Evolutionary conservation across 2,113 vertebrate genomes (phyloP), one percentile per base, ranked within the genome.

Genomic region (Dunckerocampus dactyliophorus): DNA sequence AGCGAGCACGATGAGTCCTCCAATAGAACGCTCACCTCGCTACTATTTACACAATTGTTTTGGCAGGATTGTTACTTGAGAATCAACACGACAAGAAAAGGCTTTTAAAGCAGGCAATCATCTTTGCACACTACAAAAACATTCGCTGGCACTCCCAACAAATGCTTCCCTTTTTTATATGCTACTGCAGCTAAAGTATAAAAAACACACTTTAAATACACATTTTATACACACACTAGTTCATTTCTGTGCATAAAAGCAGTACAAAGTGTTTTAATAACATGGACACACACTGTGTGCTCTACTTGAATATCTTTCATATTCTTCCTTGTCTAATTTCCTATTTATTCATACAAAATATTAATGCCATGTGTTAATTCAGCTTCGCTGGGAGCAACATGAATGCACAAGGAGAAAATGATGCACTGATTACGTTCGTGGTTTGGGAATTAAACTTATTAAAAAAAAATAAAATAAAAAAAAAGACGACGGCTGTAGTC

Each of bases 141-240:
- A 59, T 59, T 47, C 28, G 57, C 24, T 47, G 37, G 10, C 21
- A 49, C 11, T 49, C 46, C 12, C 39, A 22, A 46, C 42, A 45
- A 62, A 61, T 28, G 67, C 68, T 82, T 83, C 79, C 85, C 83
- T 87, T 89, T 87, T 89, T 84, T 83, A 16, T 74, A 74, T 50
- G 63, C 79, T 80, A 83, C 62, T 74, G 60, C 58, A 74, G 46
- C 70, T 62, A 74, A 31, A 51, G 56, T 83, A 81, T 73, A 81
- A 78, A 79, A 73, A 74, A 74, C 5, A 80, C 72, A 82, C 74
- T 80, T 55, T 75, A 59, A 74, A 80, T 83, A 69, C 75, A 77
- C 19, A 59, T 63, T 74, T 83, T 80, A 79, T 67, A 84, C 68
- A 81, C 79, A 79, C 76, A 77, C 76, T 79, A 82, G 59, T 67